These are phyloP conservation scores for Paraplagusia blochii DNA, from an alignment of 2,113 vertebrate genomes.

Conservation along the genomic window DNA sequence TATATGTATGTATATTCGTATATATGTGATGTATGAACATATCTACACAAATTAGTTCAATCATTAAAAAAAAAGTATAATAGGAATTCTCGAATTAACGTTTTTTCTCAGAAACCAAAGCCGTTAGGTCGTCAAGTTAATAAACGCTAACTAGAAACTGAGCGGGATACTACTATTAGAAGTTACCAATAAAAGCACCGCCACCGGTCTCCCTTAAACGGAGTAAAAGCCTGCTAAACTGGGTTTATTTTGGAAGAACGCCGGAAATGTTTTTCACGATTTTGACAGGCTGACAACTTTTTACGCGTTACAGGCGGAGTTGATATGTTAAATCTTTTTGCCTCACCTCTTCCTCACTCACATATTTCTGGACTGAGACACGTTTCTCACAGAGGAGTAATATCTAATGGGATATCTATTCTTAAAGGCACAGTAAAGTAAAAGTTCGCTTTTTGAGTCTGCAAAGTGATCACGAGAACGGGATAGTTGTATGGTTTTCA, in stretches of 20 bases:
- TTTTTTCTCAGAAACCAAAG: slow-evolving; percentile 38
- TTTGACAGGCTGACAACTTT: slow-evolving; percentile 18
- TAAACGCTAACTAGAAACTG: rapidly evolving
- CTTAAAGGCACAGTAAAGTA: background rate
- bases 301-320: slow-evolving; percentile 63
- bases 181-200: background rate
- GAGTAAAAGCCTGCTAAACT: rapidly evolving
- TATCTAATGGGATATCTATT: slow-evolving; percentile 35
- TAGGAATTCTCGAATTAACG: slow-evolving; percentile 35
- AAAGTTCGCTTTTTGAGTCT: background rate
- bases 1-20: too few species aligned
- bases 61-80: background rate
- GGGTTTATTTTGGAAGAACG: slow-evolving; percentile 12
- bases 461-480: slow-evolving; percentile 23
- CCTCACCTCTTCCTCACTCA: slow-evolving; percentile 39
- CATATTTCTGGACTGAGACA: slow-evolving; percentile 32
- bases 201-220: too few species aligned
- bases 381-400: slow-evolving; percentile 14
- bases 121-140: slow-evolving; percentile 5
- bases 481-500: slow-evolving; percentile 23
- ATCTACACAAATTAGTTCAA: too few species aligned
- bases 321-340: slow-evolving; percentile 50
- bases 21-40: too few species aligned
- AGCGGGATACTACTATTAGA: background rate
- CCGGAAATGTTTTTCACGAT: background rate